phyloP scores from a whole-genome alignment of 2,888 invertebrate species.

The Cephus spinipes region DNA sequence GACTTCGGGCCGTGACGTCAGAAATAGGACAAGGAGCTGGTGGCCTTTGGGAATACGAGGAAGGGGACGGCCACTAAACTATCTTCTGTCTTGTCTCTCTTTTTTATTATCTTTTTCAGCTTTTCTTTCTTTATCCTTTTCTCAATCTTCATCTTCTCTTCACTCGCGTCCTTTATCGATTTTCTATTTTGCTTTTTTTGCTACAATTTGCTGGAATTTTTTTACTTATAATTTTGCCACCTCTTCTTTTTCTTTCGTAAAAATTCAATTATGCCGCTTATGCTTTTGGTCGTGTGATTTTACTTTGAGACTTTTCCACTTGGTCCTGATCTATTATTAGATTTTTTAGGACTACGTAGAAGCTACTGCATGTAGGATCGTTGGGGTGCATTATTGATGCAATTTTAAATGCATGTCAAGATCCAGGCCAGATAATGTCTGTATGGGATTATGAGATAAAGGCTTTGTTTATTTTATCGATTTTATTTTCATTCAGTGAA shows the following conservation, averaged over 20 bases:
- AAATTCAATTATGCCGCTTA: neutral
- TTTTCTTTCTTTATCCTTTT: neutral
- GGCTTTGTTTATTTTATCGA: neutral
- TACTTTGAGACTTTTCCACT: neutral
- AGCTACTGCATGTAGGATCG: neutral
- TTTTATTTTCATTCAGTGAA: neutral
- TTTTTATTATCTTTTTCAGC: neutral
- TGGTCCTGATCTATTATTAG: neutral
- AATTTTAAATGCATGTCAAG: neutral
- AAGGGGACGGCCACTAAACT: constrained; percentile 57
- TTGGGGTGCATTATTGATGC: neutral
- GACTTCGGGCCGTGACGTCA: constrained; percentile 52
- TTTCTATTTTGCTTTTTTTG: neutral
- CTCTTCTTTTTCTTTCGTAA: neutral
- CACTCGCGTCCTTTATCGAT: neutral
- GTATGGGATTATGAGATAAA: neutral
- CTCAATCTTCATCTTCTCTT: neutral
- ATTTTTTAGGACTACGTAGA: neutral
- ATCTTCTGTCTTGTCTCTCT: constrained; percentile 31
- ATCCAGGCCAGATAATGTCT: neutral
- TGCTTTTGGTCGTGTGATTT: neutral
- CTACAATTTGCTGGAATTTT: neutral
- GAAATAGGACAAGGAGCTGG: constrained; percentile 61
- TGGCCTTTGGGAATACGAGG: constrained; percentile 51
- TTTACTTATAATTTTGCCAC: neutral